A percentile compares a stretch with the other conserved stretches of the same genome.
Conservation (phyloP, 2,888 invertebrate genomes). For the Eilema caniola region DNA sequence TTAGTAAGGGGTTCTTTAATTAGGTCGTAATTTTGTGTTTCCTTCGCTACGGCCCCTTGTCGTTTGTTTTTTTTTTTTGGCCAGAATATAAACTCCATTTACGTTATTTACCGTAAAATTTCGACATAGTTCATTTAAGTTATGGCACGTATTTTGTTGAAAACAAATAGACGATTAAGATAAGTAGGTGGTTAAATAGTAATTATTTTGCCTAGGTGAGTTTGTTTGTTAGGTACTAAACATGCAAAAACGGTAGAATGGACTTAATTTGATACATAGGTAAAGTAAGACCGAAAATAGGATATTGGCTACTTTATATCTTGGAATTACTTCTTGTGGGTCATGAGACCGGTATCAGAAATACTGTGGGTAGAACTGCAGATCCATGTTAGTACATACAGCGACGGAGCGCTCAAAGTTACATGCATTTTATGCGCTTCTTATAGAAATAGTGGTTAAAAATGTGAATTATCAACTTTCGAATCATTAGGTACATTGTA, state of each 20-base stretch:
- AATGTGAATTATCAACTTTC: not conserved
- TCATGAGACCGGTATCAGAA: too few species aligned
- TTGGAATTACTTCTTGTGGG: too few species aligned
- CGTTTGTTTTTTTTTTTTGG: conserved; percentile 47
- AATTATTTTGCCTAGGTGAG: too few species aligned
- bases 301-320: too few species aligned
- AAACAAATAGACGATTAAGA: not conserved
- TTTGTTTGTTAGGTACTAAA: too few species aligned
- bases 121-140: conserved; percentile 47
- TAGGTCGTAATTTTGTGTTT: conserved; percentile 62
- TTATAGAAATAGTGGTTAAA: not conserved
- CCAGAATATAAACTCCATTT: conserved; percentile 44
- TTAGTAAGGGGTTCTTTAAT: conserved; percentile 64
- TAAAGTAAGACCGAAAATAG: too few species aligned
- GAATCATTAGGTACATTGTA: not conserved
- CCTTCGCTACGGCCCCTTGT: conserved; percentile 47
- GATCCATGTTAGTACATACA: not conserved
- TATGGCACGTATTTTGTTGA: conserved; percentile 44
- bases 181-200: not conserved
- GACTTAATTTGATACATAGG: too few species aligned
- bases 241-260: too few species aligned
- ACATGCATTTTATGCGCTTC: not conserved
- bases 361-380: too few species aligned
- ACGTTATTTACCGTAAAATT: conserved; percentile 44
- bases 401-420: not conserved